These are phyloP conservation scores for Ormyrus nitidulus DNA, from an alignment of 2,888 invertebrate species.

Conservation along the genomic window DNA sequence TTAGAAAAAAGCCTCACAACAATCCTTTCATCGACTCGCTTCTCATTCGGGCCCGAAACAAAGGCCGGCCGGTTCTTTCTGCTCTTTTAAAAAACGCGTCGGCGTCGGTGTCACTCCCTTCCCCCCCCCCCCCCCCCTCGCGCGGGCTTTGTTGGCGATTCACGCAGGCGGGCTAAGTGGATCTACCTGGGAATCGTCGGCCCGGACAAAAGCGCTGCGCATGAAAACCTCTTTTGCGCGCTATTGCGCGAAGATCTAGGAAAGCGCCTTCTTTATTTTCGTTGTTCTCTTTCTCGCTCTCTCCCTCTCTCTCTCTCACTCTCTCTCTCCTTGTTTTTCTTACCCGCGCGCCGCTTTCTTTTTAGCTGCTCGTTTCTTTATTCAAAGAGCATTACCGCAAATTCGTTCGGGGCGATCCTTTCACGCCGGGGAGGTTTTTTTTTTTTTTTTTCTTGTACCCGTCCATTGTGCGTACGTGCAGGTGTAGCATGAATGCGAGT, in stretches of 20 bases:
- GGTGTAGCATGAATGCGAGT: too few relatives aligned
- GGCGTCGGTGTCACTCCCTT: background rate
- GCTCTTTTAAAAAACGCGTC: conserved; percentile 25
- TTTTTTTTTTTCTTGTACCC: background rate
- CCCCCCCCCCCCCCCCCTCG: too few relatives aligned
- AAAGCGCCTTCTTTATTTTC: conserved; percentile 21
- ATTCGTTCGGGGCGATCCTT: conserved; percentile 36
- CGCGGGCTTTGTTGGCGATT: background rate
- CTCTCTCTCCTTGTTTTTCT: conserved; percentile 3
- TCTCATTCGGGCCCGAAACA: background rate
- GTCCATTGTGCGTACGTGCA: background rate
- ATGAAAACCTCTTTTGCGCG: conserved; percentile 21
- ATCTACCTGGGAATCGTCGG: conserved; percentile 38
- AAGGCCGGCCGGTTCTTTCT: conserved; percentile 2
- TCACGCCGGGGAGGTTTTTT: conserved; percentile 12
- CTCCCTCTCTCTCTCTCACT: background rate
- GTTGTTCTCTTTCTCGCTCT: conserved; percentile 4
- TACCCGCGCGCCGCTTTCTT: background rate
- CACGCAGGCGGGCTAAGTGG: conserved; percentile 26
- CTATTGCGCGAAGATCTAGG: conserved; percentile 34
- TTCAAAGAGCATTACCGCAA: conserved; percentile 32
- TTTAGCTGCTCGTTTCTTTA: conserved; percentile 1
- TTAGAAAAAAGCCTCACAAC: background rate
- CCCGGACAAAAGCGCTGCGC: background rate
- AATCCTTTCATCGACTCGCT: conserved; percentile 17